Percentiles rank a stretch among this genome's conserved stretches.
phyloP scores from a whole-genome alignment of 2,888 invertebrate genomes.

The Mimachlamys varia region DNA sequence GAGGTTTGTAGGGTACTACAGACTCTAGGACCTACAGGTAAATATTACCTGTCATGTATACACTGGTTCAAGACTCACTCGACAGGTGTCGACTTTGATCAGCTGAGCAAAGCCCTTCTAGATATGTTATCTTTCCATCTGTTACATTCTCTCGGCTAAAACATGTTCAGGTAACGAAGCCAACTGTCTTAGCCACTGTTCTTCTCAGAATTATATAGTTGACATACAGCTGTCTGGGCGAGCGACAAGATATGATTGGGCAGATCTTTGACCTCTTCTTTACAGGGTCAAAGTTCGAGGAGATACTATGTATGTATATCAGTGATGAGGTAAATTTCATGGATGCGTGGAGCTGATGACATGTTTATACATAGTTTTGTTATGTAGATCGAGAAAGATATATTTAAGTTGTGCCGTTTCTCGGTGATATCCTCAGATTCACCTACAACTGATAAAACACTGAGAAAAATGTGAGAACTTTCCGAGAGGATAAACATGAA shows the following conservation, averaged over 20 bases:
- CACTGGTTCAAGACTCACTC: background rate
- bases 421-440: background rate
- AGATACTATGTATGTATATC: background rate
- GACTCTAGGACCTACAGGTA: no score
- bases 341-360: background rate
- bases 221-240: background rate
- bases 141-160: background rate
- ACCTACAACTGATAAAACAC: background rate
- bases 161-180: constrained; percentile 23
- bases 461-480: no score
- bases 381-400: background rate
- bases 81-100: constrained; percentile 33
- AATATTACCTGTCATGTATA: no score
- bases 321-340: constrained; percentile 14
- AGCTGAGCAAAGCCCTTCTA: background rate
- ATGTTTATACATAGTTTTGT: background rate
- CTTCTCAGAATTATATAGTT: constrained; percentile 17
- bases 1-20: background rate
- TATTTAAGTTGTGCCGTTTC: background rate
- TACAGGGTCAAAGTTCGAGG: background rate
- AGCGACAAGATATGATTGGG: constrained; percentile 26
- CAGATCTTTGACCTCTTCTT: background rate
- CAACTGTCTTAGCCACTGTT: background rate
- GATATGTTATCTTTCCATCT: background rate
- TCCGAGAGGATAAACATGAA: no score